Conservation (phyloP, 1,140 invertebrate species). For the Nasonia longicornis region DNA sequence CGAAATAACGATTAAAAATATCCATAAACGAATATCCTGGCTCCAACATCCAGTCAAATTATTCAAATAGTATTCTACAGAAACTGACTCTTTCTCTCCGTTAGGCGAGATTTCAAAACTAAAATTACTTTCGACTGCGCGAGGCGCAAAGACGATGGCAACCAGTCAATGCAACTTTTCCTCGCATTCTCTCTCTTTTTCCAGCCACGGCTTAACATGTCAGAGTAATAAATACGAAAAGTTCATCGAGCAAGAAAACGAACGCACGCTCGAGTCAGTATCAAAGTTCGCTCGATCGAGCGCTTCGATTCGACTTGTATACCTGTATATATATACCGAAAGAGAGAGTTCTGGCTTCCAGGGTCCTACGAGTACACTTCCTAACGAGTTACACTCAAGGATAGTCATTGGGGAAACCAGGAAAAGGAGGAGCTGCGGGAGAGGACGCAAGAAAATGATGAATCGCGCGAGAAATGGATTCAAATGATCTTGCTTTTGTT, state of each 20-base stretch:
- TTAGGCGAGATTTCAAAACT: background rate
- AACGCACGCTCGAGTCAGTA: background rate
- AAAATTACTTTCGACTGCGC: background rate
- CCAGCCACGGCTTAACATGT: background rate
- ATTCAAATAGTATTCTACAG: no score
- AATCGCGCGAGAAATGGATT: background rate
- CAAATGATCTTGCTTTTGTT: background rate
- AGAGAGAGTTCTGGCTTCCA: background rate
- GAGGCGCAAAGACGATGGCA: no score
- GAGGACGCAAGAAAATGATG: background rate
- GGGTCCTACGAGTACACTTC: background rate
- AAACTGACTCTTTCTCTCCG: background rate
- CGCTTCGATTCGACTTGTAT: background rate
- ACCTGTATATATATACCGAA: background rate
- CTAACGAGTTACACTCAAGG: slow-evolving; percentile 6
- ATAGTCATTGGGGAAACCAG: background rate
- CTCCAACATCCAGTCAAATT: background rate
- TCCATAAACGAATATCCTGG: no score
- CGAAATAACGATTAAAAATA: no score
- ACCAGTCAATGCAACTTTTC: no score
- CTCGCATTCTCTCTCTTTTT: background rate
- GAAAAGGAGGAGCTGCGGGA: background rate
- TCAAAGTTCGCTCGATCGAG: slow-evolving; percentile 15
- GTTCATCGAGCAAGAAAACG: background rate
- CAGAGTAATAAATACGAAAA: slow-evolving; percentile 2